Evolutionary conservation across 2,888 invertebrate genomes (phyloP).

Genomic region (Pasiphila rectangulata): DNA sequence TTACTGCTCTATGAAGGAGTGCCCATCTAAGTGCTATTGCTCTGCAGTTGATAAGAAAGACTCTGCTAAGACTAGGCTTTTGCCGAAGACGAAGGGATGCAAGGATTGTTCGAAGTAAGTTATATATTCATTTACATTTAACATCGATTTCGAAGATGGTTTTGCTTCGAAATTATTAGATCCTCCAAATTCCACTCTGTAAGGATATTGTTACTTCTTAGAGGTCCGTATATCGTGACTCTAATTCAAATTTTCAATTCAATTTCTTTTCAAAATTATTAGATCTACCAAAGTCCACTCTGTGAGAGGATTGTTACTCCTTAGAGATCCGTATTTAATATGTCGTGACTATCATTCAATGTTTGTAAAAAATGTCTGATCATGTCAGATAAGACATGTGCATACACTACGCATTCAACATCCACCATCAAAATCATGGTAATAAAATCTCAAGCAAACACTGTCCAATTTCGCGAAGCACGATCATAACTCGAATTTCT

Average conservation of each 20-base stretch:
- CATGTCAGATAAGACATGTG: too few species aligned
- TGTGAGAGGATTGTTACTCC: too few species aligned
- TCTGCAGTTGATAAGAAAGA: slow-evolving; percentile 78
- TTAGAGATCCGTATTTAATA: too few species aligned
- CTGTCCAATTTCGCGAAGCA: slow-evolving; percentile 21
- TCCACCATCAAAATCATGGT: not conserved
- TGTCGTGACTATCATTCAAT: not conserved
- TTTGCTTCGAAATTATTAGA: too few species aligned
- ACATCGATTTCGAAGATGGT: too few species aligned
- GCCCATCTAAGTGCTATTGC: slow-evolving; percentile 83
- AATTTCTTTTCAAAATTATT: too few species aligned
- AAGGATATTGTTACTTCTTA: too few species aligned
- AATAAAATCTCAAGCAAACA: slow-evolving; percentile 11
- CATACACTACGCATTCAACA: too few species aligned
- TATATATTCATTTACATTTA: not conserved
- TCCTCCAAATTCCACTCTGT: too few species aligned
- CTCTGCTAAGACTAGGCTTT: slow-evolving; percentile 51
- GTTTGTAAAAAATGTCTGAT: not conserved
- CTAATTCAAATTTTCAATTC: too few species aligned
- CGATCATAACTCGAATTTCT: slow-evolving; percentile 58
- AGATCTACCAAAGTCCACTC: too few species aligned
- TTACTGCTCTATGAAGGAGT: slow-evolving; percentile 88
- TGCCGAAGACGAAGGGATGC: slow-evolving; percentile 62
- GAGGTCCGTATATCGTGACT: too few species aligned
- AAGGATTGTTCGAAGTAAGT: slow-evolving; percentile 76